phyloP scores from a whole-genome alignment of 37 sponge, comb jelly and placozoan genomes.

The Hexactinellida sp. region DNA sequence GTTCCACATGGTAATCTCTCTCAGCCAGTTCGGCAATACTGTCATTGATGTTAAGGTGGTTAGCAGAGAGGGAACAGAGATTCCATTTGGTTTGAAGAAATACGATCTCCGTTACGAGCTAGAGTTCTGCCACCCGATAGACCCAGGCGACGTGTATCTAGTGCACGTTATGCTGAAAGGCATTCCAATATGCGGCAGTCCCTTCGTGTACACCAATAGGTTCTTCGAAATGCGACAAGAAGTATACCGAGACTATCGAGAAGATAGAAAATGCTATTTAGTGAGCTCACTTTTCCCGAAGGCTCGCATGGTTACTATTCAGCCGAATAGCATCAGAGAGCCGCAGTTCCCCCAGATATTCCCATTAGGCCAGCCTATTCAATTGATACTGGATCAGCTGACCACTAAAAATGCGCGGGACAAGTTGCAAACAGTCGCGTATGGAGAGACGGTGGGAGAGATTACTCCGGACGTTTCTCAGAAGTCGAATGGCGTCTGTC shows the following conservation, averaged over 20 bases:
- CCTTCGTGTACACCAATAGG: not conserved
- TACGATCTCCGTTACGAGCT: not conserved
- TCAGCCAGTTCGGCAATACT: not conserved
- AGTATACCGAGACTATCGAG: not conserved
- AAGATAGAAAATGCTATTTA: not conserved
- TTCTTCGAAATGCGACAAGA: not conserved
- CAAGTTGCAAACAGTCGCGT: not conserved
- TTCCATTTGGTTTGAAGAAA: not conserved
- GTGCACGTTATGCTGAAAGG: not conserved
- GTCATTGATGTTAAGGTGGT: not conserved
- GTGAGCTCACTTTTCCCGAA: not conserved
- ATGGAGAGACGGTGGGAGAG: not conserved
- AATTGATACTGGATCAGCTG: not conserved
- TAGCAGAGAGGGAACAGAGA: not conserved
- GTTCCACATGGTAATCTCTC: not conserved
- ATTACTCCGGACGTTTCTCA: not conserved
- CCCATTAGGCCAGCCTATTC: not conserved
- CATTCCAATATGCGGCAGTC: not conserved
- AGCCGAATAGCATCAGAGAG: not conserved
- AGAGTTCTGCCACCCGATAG: not conserved
- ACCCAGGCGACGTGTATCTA: not conserved
- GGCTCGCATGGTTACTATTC: slow-evolving; percentile 8
- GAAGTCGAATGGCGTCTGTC: not conserved
- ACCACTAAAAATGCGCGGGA: not conserved
- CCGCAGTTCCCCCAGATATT: not conserved